Evolutionary conservation across 2,888 invertebrate species (phyloP).

Genomic region (Ichneumon xanthorius): DNA sequence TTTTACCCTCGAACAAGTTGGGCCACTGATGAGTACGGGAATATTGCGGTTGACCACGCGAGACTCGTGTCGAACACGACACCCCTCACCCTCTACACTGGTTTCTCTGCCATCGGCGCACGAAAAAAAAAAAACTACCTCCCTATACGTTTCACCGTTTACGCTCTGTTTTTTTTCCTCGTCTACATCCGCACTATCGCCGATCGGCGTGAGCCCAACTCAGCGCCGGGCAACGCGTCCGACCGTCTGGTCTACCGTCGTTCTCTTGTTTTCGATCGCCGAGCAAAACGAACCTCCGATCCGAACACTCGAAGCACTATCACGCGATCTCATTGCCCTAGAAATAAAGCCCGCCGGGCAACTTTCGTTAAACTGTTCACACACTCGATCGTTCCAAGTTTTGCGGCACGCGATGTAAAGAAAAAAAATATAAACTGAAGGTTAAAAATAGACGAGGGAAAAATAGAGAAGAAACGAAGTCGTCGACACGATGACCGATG

Average conservation of each 20-base stretch:
- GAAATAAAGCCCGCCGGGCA: not conserved
- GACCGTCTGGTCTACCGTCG: not conserved
- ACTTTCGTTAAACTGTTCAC: conserved; percentile 8
- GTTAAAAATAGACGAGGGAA: not conserved
- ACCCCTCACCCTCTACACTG: conserved; percentile 48
- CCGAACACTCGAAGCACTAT: conserved; percentile 14
- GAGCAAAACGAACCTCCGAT: not conserved
- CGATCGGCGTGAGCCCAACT: conserved; percentile 9
- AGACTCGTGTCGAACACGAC: conserved; percentile 55
- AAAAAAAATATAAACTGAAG: not conserved
- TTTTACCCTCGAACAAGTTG: conserved; percentile 8
- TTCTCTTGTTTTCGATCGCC: not conserved
- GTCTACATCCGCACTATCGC: conserved; percentile 10
- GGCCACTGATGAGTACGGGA: conserved; percentile 23
- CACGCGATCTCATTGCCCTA: conserved; percentile 4
- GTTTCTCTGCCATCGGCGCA: not conserved
- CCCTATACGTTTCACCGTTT: not conserved
- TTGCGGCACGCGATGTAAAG: not conserved
- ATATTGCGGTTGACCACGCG: conserved; percentile 54
- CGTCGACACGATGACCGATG: not conserved
- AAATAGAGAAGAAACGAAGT: not conserved
- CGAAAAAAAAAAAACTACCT: not conserved
- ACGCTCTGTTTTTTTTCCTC: not conserved
- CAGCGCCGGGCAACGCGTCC: not conserved
- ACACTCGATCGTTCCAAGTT: conserved; percentile 8